A percentile compares a stretch with the other conserved stretches of the same genome.
These are phyloP conservation scores for Hylaeus anthracinus DNA, from an alignment of 1,140 invertebrate species.

Conservation along the genomic window DNA sequence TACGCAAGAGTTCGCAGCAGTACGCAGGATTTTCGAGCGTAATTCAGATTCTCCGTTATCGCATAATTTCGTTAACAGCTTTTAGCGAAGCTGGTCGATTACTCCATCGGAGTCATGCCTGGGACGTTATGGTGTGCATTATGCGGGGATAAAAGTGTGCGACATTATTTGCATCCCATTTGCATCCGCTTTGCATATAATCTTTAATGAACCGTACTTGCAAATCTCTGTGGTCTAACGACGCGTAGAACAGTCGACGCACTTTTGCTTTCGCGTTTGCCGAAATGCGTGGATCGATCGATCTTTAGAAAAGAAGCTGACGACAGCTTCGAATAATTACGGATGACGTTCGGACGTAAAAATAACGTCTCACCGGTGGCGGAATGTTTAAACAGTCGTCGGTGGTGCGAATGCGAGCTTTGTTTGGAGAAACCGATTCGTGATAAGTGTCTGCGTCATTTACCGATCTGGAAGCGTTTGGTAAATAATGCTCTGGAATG, in stretches of 20 bases:
- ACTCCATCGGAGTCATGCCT: slow-evolving; percentile 14
- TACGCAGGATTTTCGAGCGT: neutral
- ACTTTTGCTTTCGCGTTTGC: neutral
- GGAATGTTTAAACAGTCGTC: too few species aligned
- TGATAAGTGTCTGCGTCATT: too few species aligned
- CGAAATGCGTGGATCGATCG: neutral
- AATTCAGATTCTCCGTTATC: slow-evolving; percentile 13
- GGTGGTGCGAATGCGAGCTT: too few species aligned
- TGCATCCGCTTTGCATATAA: slow-evolving; percentile 39
- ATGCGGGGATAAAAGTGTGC: slow-evolving; percentile 27
- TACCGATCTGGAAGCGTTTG: too few species aligned
- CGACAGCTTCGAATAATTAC: neutral
- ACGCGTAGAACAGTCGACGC: neutral
- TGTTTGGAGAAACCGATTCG: too few species aligned
- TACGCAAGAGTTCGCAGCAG: too few species aligned
- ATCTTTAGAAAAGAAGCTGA: neutral
- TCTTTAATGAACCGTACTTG: slow-evolving; percentile 37
- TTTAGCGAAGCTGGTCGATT: neutral
- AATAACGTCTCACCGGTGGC: too few species aligned
- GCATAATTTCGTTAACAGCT: slow-evolving; percentile 25
- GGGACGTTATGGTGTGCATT: slow-evolving; percentile 13
- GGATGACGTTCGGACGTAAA: neutral
- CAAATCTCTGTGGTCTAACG: slow-evolving; percentile 5
- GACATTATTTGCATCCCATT: slow-evolving; percentile 39
- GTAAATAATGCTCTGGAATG: too few species aligned